Evolutionary conservation across 2,888 invertebrate species (phyloP).

Genomic region (Automeris io): DNA sequence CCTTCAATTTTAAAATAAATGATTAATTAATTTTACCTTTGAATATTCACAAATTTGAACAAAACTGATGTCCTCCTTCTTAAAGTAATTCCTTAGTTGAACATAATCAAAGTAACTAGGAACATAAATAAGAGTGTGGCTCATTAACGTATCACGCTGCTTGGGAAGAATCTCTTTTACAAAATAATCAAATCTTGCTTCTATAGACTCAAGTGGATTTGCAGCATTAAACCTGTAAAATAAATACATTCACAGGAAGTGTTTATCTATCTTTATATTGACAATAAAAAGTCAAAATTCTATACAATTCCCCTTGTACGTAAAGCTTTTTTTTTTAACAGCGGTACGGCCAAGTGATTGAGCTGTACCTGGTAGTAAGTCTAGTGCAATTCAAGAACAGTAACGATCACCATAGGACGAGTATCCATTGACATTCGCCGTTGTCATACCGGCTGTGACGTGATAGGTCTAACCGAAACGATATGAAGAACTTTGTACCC

Average conservation of each 20-base stretch:
- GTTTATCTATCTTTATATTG: too few species aligned
- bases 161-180: slow-evolving; percentile 87
- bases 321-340: too few species aligned
- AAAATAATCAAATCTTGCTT: slow-evolving; percentile 91
- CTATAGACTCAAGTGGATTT: slow-evolving; percentile 80
- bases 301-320: too few species aligned
- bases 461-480: too few species aligned
- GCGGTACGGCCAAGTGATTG: too few species aligned
- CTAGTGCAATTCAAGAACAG: too few species aligned
- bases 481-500: too few species aligned
- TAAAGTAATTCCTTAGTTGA: slow-evolving; percentile 92
- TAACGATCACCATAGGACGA: too few species aligned
- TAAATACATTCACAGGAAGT: neutral
- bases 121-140: slow-evolving; percentile 92
- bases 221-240: slow-evolving; percentile 79
- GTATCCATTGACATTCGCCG: too few species aligned
- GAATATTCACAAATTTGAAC: slow-evolving; percentile 96
- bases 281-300: too few species aligned
- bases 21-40: slow-evolving; percentile 66
- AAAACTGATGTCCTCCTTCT: slow-evolving; percentile 90
- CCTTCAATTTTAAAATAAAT: neutral
- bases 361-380: too few species aligned
- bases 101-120: slow-evolving; percentile 98
- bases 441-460: too few species aligned
- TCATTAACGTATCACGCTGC: slow-evolving; percentile 85